Conservation (phyloP, 2,888 invertebrate species). For the Proisotoma minuta region DNA sequence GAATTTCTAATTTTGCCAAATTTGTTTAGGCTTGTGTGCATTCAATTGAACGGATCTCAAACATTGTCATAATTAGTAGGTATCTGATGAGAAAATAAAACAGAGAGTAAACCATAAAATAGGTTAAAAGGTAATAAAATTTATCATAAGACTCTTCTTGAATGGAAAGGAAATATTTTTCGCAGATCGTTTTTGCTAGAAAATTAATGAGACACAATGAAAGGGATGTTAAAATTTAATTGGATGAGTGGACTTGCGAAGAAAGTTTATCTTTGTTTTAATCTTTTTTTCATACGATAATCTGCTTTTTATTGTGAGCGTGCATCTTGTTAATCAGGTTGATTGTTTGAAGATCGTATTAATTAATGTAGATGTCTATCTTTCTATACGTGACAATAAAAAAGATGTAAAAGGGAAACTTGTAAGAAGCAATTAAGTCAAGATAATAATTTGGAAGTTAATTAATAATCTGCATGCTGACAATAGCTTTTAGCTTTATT, state of each 20-base stretch:
- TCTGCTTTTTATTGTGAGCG: too few relatives aligned
- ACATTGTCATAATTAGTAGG: neutral
- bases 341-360: neutral
- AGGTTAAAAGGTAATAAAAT: too few relatives aligned
- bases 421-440: neutral
- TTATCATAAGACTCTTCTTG: neutral
- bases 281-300: too few relatives aligned
- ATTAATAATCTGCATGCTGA: conserved; percentile 1
- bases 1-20: neutral
- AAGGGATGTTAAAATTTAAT: conserved; percentile 5
- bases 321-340: conserved; percentile 4
- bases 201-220: conserved; percentile 1
- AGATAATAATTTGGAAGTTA: neutral
- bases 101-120: too few relatives aligned
- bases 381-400: too few relatives aligned
- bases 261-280: conserved; percentile 10
- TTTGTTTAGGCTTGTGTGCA: neutral
- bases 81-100: neutral
- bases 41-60: neutral
- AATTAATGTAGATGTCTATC: neutral
- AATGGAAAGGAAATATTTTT: neutral
- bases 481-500: neutral
- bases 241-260: conserved; percentile 19
- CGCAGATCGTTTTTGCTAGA: neutral
- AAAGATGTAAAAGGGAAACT: neutral